These are phyloP conservation scores for Mythimna pallens DNA, from an alignment of 2,888 invertebrate genomes.

Conservation along the genomic window DNA sequence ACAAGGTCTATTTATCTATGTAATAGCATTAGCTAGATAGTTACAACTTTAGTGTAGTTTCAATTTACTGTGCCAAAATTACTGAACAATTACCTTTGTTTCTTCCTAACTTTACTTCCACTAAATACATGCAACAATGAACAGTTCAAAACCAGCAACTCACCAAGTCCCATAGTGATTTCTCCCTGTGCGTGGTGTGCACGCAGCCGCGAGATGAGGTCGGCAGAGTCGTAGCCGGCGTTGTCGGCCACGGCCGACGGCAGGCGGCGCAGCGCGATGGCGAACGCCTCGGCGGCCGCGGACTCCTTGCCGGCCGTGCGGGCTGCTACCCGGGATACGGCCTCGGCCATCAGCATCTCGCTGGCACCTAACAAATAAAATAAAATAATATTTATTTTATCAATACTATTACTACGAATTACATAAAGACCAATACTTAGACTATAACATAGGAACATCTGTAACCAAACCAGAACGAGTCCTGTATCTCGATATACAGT, in stretches of 20 bases:
- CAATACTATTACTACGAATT: no score
- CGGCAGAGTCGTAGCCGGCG: slow-evolving; percentile 99
- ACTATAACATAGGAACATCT: no score
- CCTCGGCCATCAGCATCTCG: slow-evolving; percentile 99
- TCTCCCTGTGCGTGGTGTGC: slow-evolving; percentile 97
- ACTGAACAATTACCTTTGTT: no score
- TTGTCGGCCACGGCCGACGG: slow-evolving; percentile 99
- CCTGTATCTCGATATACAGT: no score
- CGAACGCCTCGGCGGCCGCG: slow-evolving; percentile 98
- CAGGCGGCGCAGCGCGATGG: slow-evolving; percentile 95
- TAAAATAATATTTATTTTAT: no score
- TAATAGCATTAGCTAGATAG: no score
- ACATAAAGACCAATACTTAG: no score
- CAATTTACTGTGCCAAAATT: no score
- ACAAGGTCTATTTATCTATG: no score
- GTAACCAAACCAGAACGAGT: no score
- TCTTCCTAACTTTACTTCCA: no score
- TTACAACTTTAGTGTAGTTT: no score
- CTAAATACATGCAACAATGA: not conserved
- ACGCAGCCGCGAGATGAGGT: slow-evolving; percentile 97
- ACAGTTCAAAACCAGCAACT: slow-evolving; percentile 68
- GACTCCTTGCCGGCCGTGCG: slow-evolving; percentile 99
- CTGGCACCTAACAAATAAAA: slow-evolving; percentile 92
- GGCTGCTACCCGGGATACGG: slow-evolving; percentile 95
- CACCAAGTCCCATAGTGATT: slow-evolving; percentile 94